Evolutionary conservation across 1,140 invertebrate genomes (phyloP).

Genomic region (Zaprionus taronus): DNA sequence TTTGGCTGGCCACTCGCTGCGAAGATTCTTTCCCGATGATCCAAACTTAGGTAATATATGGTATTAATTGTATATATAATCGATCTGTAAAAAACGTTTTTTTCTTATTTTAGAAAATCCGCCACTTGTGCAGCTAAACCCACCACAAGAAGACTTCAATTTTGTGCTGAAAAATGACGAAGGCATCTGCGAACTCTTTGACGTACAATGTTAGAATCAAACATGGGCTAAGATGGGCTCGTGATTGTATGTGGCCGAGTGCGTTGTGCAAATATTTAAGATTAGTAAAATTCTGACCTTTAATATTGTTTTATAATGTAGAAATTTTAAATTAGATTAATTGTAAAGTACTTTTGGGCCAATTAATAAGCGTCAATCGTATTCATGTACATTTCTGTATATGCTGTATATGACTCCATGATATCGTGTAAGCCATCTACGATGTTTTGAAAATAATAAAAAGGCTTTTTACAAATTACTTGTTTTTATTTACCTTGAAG

Average conservation of each 20-base stretch:
- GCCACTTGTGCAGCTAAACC: conserved; percentile 76
- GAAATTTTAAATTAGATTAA: conserved; percentile 74
- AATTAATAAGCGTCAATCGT: conserved; percentile 56
- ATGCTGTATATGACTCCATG: not conserved
- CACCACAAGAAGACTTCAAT: conserved; percentile 78
- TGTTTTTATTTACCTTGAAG: not conserved
- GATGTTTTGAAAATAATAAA: conserved; percentile 6
- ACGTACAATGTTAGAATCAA: conserved; percentile 71
- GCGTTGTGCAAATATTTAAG: conserved; percentile 80
- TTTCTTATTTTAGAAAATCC: conserved; percentile 67
- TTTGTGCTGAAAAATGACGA: conserved; percentile 78
- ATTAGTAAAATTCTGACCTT: conserved; percentile 78
- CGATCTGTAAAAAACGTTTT: not conserved
- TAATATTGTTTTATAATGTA: conserved; percentile 79
- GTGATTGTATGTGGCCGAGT: conserved; percentile 68
- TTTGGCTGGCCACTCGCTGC: conserved; percentile 68
- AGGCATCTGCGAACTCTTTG: conserved; percentile 81
- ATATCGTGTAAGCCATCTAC: conserved; percentile 1
- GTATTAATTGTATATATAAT: not conserved
- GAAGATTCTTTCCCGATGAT: conserved; percentile 80
- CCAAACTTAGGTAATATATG: conserved; percentile 68
- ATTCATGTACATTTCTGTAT: conserved; percentile 22
- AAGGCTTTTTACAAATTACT: not conserved
- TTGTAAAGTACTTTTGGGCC: conserved; percentile 61
- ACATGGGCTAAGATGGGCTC: conserved; percentile 14